phyloP scores from a whole-genome alignment of 2,888 invertebrate species.

The Zelleria hepariella region DNA sequence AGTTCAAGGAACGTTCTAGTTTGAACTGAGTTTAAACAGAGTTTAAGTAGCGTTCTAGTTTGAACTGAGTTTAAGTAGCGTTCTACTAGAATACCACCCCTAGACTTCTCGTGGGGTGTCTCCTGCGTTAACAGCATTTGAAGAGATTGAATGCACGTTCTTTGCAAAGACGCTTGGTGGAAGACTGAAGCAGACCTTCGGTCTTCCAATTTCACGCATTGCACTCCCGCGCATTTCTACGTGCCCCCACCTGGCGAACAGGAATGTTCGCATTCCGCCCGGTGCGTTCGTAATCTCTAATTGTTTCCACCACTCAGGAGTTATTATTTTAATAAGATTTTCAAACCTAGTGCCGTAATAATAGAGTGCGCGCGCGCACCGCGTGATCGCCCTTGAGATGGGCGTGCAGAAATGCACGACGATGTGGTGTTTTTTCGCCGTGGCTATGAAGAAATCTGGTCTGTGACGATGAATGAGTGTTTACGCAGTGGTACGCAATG shows the following conservation, averaged over 20 bases:
- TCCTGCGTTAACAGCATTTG: no score
- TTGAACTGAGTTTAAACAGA: no score
- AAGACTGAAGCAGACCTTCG: background rate
- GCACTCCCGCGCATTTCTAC: background rate
- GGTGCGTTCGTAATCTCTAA: slow-evolving; percentile 36
- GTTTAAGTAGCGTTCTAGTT: no score
- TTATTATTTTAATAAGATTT: slow-evolving; percentile 52
- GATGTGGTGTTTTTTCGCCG: slow-evolving; percentile 8
- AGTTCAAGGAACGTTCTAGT: no score
- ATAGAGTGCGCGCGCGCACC: slow-evolving; percentile 16
- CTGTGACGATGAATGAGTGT: no score
- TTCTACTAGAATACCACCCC: no score
- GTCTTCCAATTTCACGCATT: background rate
- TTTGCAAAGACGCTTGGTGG: background rate
- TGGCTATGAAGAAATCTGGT: background rate
- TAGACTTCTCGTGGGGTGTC: no score
- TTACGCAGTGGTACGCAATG: no score
- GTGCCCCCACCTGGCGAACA: slow-evolving; percentile 28
- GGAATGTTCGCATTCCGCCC: slow-evolving; percentile 41
- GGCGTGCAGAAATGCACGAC: slow-evolving; percentile 49
- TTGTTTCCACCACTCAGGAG: slow-evolving; percentile 25
- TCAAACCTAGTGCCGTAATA: slow-evolving; percentile 17
- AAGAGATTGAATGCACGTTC: no score
- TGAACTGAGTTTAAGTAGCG: no score
- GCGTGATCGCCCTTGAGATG: slow-evolving; percentile 52